phyloP scores from a whole-genome alignment of 2,888 invertebrate genomes.

The Cordilura impudica region DNA sequence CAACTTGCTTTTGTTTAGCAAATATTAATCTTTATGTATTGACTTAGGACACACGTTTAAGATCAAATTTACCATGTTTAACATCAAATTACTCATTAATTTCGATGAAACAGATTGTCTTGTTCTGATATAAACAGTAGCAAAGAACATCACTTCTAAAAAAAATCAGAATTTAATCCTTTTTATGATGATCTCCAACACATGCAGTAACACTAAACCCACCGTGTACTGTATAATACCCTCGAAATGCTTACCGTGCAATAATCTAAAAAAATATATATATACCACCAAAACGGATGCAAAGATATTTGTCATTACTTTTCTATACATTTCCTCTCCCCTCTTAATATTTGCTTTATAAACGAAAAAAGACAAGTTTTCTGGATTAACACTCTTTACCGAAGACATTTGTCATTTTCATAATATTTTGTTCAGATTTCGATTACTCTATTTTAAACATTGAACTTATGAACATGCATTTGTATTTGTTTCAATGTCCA shows the following conservation, averaged over 20 bases:
- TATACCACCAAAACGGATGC: constrained; percentile 38
- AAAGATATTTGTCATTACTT: constrained; percentile 43
- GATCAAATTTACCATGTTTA: constrained; percentile 61
- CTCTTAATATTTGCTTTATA: constrained; percentile 8
- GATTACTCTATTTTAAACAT: constrained; percentile 33
- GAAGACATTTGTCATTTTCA: constrained; percentile 60
- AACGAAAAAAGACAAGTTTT: constrained; percentile 44
- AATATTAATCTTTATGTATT: constrained; percentile 60
- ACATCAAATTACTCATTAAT: constrained; percentile 62
- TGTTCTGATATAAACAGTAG: constrained; percentile 37
- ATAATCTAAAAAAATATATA: too few species aligned
- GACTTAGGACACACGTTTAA: constrained; percentile 62
- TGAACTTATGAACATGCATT: constrained; percentile 49
- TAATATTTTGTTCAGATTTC: constrained; percentile 20
- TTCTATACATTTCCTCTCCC: constrained; percentile 13
- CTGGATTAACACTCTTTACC: constrained; percentile 53
- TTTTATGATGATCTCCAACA: constrained; percentile 62
- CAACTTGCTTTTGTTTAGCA: constrained; percentile 15
- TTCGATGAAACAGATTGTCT: constrained; percentile 31
- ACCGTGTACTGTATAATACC: neutral
- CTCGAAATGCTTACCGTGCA: neutral
- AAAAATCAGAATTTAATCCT: constrained; percentile 57
- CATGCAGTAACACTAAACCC: constrained; percentile 47
- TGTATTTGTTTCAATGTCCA: constrained; percentile 17
- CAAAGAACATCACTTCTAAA: neutral